Conservation (phyloP, 2,797 vertebrate genomes). For the Thunnus albacares region DNA sequence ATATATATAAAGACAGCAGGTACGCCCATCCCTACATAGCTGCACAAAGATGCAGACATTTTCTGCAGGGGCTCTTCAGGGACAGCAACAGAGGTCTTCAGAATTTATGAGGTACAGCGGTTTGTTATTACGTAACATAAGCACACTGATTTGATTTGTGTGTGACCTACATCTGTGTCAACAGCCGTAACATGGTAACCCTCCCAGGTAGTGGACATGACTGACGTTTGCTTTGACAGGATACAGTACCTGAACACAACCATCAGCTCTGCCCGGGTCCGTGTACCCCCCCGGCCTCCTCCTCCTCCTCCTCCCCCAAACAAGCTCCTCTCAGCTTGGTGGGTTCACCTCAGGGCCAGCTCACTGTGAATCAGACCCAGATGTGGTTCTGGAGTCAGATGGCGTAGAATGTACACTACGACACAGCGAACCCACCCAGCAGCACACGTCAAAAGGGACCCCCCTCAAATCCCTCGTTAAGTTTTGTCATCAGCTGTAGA, state of each 20-base stretch:
- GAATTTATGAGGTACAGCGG: conserved; percentile 41
- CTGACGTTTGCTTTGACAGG: conserved; percentile 49
- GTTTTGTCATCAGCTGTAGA: conserved; percentile 53
- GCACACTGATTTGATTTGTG: conserved; percentile 41
- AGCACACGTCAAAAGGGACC: conserved; percentile 51
- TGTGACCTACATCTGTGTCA: conserved; percentile 50
- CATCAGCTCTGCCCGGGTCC: neutral
- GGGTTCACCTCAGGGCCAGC: conserved; percentile 72
- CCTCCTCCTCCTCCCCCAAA: neutral
- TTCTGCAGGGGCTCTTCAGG: neutral
- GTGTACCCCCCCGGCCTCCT: neutral
- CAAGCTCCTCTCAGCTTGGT: conserved; percentile 7
- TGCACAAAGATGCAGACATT: neutral
- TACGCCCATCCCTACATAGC: neutral
- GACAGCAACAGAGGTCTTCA: conserved; percentile 23
- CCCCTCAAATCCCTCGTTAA: conserved; percentile 38
- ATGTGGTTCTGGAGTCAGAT: conserved; percentile 67
- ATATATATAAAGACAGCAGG: neutral
- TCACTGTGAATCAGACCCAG: conserved; percentile 76
- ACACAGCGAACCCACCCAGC: conserved; percentile 55
- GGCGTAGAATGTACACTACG: neutral
- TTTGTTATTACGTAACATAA: conserved; percentile 48
- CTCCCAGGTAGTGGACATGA: conserved; percentile 31
- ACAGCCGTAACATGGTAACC: conserved; percentile 21
- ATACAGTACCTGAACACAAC: conserved; percentile 29